Conservation (phyloP, 2,113 vertebrate genomes). For the Odobenus rosmarus region DNA sequence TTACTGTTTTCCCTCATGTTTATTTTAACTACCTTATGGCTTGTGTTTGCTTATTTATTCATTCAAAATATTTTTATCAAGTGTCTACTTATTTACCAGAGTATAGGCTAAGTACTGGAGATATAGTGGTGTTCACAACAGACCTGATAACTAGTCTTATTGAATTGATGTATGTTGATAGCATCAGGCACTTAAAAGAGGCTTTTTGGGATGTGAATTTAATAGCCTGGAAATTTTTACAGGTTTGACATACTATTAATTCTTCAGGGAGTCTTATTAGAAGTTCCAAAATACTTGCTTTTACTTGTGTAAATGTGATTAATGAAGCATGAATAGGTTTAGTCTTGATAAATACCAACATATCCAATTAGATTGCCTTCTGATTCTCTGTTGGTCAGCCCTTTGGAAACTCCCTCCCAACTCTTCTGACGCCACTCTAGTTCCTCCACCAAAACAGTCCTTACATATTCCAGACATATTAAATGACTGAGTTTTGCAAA, state of each 20-base stretch:
- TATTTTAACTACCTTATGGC: background rate
- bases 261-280: background rate
- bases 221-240: background rate
- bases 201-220: background rate
- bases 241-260: background rate
- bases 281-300: background rate
- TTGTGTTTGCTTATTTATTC: background rate
- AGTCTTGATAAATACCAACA: background rate
- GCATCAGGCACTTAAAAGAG: background rate
- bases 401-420: background rate
- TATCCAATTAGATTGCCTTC: background rate
- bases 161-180: background rate
- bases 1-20: background rate
- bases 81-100: background rate
- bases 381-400: background rate
- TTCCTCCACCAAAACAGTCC: background rate
- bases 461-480: background rate
- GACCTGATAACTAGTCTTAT: background rate
- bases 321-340: background rate
- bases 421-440: background rate
- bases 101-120: background rate
- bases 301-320: background rate
- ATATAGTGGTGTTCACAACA: background rate
- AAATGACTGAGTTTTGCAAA: background rate
- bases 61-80: background rate